Base-by-base conservation (phyloP, 2,113 vertebrate genomes). In the Drymodes brunneopygia region DNA sequence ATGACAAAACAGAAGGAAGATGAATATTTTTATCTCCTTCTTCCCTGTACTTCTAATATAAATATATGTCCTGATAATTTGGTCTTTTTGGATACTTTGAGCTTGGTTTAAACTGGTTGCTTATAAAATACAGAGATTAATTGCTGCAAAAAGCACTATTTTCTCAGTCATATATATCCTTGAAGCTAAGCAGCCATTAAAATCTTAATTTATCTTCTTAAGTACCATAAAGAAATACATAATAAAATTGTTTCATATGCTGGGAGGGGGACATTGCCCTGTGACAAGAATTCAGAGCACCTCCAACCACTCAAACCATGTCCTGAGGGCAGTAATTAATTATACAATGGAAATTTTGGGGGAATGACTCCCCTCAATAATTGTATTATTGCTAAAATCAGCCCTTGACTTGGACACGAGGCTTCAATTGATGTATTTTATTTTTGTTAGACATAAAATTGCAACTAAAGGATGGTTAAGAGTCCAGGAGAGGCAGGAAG, bases 381-480 rank as follows among this genome's bases (percentile, higher is more conserved):
- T n/a, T 57, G 21, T 9, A 10, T 15, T 44, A 6, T 21, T 66
- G 62, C 40, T 29, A 38, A 74, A 95, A 61, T 38, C 38, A 56
- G 17, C 42, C 40, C 51, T 72, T 40, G 35, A 20, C 27, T 67
- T 53, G n/a, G 69, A 35, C 22, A 5, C 4, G 31, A 67, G 48
- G 33, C 11, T 71, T 5, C 16, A 73, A 6, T 73, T 64, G 29
- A 51, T 11, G 38, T 20, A 29, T 74, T 78, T 81, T 11, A 29
- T 8, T 64, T 58, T 38, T 21, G 1, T 50, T 90, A 64, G 31
- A 31, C 25, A 33, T 29, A 35, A 77, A 84, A 91, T 24, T 44
- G 35, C 58, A 77, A 2, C 28, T 51, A 3, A 88, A 82, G 19
- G 58, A 50, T 0, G 0, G 7, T 40, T 28, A 23, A 58, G 38